Conservation (phyloP, 2,888 invertebrate genomes). For the Belgica antarctica region DNA sequence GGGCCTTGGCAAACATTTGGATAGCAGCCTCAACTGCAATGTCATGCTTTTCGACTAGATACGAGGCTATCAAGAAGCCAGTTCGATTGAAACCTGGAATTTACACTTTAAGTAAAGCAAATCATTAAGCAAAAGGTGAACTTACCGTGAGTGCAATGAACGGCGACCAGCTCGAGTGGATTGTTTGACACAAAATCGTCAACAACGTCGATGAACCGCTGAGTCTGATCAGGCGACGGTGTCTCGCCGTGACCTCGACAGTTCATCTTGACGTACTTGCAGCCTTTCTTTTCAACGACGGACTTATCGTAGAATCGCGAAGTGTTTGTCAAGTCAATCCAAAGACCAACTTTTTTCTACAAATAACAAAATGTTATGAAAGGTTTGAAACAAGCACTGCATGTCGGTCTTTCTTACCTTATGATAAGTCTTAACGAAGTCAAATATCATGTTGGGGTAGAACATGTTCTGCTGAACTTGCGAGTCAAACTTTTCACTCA, state of each 20-base stretch:
- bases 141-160: conserved; percentile 98
- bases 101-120: no score
- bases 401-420: conserved; percentile 60
- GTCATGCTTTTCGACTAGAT: conserved; percentile 79
- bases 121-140: no score
- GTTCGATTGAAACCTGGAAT: conserved; percentile 97
- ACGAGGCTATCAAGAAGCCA: conserved; percentile 91
- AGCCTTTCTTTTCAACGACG: conserved; percentile 72
- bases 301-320: conserved; percentile 83
- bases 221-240: conserved; percentile 80
- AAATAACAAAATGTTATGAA: conserved; percentile 2
- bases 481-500: conserved; percentile 76
- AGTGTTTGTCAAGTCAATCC: conserved; percentile 97
- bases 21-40: conserved; percentile 83
- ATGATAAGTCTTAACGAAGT: conserved; percentile 66
- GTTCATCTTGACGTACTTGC: conserved; percentile 82
- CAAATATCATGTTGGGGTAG: conserved; percentile 82
- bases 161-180: conserved; percentile 69
- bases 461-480: conserved; percentile 85
- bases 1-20: conserved; percentile 64
- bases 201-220: conserved; percentile 77
- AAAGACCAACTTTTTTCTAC: conserved; percentile 83
- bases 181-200: conserved; percentile 73
- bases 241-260: conserved; percentile 92
- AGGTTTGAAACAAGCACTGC: conserved; percentile 46